Conservation (phyloP, 2,888 invertebrate species). For the Strigamia maritima region DNA sequence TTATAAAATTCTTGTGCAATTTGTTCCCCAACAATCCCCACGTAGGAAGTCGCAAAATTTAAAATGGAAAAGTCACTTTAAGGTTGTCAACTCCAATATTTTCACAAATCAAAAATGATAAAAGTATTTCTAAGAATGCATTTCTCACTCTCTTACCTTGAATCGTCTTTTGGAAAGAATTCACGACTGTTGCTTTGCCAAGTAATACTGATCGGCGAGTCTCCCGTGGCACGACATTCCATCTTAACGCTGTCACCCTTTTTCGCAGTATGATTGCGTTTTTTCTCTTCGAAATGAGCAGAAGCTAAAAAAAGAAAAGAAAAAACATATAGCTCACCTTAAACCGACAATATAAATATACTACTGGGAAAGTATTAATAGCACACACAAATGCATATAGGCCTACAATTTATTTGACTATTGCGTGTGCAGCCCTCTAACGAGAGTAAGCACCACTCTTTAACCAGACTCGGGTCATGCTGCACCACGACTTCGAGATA, state of each 20-base stretch:
- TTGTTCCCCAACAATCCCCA: not conserved
- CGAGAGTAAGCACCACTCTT: too few relatives aligned
- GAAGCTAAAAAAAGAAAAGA: constrained; percentile 33
- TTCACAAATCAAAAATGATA: not conserved
- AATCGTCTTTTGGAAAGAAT: constrained; percentile 19
- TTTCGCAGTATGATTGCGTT: constrained; percentile 39
- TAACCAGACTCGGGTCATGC: too few relatives aligned
- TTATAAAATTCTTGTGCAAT: not conserved
- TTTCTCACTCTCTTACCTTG: constrained; percentile 25
- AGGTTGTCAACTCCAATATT: not conserved
- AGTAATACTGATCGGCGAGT: constrained; percentile 40
- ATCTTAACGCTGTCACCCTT: constrained; percentile 40
- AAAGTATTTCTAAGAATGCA: not conserved
- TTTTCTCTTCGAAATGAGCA: constrained; percentile 40
- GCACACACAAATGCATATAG: too few relatives aligned
- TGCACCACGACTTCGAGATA: too few relatives aligned
- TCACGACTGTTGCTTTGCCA: constrained; percentile 39
- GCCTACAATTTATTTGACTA: too few relatives aligned
- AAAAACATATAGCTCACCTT: not conserved
- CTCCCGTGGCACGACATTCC: constrained; percentile 39
- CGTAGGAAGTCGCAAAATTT: not conserved
- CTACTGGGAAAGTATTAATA: too few relatives aligned
- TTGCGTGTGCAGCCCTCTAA: too few relatives aligned
- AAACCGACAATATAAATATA: too few relatives aligned
- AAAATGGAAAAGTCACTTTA: not conserved